Conservation (phyloP, 2,113 vertebrate species). For the Nettapus auritus region DNA sequence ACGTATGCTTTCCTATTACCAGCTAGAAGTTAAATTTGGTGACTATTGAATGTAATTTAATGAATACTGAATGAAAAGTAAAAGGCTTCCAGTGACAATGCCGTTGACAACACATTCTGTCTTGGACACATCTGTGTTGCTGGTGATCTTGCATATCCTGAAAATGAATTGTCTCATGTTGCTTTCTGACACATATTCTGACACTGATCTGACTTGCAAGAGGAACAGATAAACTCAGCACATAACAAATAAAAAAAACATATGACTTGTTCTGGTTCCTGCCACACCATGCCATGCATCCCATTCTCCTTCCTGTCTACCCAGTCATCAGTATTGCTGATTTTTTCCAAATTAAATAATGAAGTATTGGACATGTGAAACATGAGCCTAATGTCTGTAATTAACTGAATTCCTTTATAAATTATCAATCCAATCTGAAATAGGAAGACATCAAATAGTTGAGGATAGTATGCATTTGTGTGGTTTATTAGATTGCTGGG, state of each 20-base stretch:
- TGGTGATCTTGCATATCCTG: neutral
- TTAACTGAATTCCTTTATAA: slow-evolving; percentile 13
- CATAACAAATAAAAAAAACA: neutral
- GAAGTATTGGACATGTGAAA: neutral
- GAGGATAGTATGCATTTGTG: neutral
- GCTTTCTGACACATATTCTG: neutral
- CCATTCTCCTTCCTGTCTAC: neutral
- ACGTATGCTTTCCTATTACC: neutral
- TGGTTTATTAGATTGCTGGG: neutral
- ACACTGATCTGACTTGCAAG: neutral
- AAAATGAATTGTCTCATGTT: neutral
- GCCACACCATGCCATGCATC: fast-evolving
- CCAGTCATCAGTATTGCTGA: neutral
- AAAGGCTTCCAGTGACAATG: neutral
- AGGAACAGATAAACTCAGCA: neutral
- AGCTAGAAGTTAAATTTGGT: neutral
- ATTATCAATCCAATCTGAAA: slow-evolving; percentile 8
- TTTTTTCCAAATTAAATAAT: slow-evolving; percentile 8
- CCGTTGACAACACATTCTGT: neutral
- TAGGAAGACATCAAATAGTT: neutral
- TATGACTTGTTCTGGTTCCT: neutral
- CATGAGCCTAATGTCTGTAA: neutral
- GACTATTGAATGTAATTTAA: neutral
- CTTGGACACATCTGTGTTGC: neutral
- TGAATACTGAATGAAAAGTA: neutral